Evolutionary conservation across 2,888 invertebrate genomes (phyloP), one percentile per base, ranked within the genome.

Genomic region (Apoderus coryli): DNA sequence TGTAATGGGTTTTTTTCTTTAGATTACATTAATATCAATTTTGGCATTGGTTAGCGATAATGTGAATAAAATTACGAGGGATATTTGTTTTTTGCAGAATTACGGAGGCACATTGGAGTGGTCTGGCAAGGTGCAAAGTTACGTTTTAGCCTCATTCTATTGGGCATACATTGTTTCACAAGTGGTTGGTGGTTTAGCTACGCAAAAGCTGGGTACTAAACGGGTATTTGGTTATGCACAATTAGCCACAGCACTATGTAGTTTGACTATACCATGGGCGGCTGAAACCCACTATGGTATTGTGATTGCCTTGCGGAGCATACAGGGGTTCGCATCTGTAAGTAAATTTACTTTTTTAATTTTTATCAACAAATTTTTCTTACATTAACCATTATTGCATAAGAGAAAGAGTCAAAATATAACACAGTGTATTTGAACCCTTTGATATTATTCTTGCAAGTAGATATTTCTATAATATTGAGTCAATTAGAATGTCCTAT

Each of bases 141-240:
- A 69, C 32, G 72, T 77, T 32, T 50, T 74, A 22, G 64, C 75
- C 27, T 74, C 75, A 2, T 77, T 76, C 52, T 77, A 75, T 53
- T 76, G 76, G 76, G 74, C 74, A 40, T 76, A 77, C 52, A 74
- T 76, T 34, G 54, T 76, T 9, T 74, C 75, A 1, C 76, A 76
- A 58, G 60, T 72, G 9, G 70, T 72, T 13, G 76, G 76, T 9
- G 76, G 76, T 14, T 59, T 74, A 39, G 67, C 76, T 14, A 76
- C 76, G 2, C 76, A 77, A 53, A 64, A 67, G 48, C 66, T 76
- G 45, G 76, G 76, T 31, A 76, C 76, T 10, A 77, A 76, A 52
- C 60, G 65, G 3, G 75, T 76, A 3, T 76, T 75, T 44, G 73
- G 76, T 9, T 73, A 70, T 45, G 75, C 76, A 3, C 76, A 77